Conservation (phyloP, 1,140 invertebrate genomes). For the Chlorops oryzae region DNA sequence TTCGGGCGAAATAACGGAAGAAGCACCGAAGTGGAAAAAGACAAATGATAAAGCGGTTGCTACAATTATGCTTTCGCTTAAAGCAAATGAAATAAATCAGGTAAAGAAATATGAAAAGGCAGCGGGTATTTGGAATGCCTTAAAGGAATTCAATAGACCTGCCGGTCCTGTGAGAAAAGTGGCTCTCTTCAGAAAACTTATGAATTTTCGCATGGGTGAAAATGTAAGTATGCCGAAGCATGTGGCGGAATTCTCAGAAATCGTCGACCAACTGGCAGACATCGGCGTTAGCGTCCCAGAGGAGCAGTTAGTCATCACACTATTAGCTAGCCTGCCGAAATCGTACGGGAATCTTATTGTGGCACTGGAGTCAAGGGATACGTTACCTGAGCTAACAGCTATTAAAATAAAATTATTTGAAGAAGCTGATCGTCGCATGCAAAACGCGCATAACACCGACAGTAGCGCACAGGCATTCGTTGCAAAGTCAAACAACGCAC, state of each 20-base stretch:
- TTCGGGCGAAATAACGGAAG: no score
- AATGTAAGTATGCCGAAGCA: neutral
- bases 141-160: neutral
- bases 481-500: neutral
- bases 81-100: neutral
- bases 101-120: neutral
- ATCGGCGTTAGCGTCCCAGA: conserved; percentile 2
- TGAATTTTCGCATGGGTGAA: neutral
- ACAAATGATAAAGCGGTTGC: neutral
- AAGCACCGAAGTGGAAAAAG: neutral
- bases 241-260: neutral
- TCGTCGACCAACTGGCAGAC: conserved; percentile 8
- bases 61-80: neutral
- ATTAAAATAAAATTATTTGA: conserved; percentile 7
- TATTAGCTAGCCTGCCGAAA: conserved; percentile 1
- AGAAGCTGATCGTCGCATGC: conserved; percentile 8
- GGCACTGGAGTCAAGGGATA: conserved; percentile 9
- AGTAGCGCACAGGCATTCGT: no score
- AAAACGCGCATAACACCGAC: no score
- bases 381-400: neutral
- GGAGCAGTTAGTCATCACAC: conserved; percentile 7
- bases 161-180: neutral
- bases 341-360: conserved; percentile 10
- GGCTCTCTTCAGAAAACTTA: neutral
- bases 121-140: neutral